Percentiles rank a stretch among this genome's conserved stretches.
Conservation (phyloP, 2,113 vertebrate genomes). For the Aepyceros melampus region DNA sequence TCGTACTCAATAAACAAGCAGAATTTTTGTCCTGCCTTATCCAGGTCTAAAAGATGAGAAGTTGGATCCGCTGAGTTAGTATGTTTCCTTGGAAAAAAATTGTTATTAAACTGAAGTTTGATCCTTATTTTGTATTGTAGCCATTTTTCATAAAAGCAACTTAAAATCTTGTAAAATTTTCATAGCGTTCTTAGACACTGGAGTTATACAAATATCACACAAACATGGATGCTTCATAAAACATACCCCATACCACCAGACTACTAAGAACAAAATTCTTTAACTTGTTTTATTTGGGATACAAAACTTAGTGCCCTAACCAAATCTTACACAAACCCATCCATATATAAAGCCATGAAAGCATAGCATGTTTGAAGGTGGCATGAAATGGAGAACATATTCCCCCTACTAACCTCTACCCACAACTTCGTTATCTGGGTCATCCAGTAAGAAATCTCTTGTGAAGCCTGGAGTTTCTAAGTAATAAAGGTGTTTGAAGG, state of each 20-base stretch:
- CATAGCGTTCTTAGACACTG: neutral
- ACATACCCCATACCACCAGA: neutral
- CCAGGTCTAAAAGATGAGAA: constrained; percentile 66
- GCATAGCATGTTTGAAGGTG: neutral
- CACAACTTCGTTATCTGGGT: neutral
- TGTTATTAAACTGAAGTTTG: constrained; percentile 58
- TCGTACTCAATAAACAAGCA: constrained; percentile 50
- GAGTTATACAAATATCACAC: neutral
- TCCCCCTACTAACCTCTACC: neutral
- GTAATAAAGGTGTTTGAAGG: neutral
- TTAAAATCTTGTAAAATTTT: neutral
- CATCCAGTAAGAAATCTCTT: neutral
- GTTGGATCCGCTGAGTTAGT: constrained; percentile 63
- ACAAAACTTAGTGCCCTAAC: neutral
- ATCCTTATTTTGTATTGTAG: constrained; percentile 45
- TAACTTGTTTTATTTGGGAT: neutral
- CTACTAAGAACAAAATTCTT: neutral
- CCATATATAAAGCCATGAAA: neutral
- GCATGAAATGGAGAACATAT: neutral
- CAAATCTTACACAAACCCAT: neutral
- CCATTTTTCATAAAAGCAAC: constrained; percentile 55
- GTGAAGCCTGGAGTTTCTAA: neutral
- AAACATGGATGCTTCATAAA: neutral
- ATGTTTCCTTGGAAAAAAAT: constrained; percentile 41
- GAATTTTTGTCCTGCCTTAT: constrained; percentile 61